Base-by-base conservation (phyloP, 2,797 vertebrate species). In the Heterohyrax brucei region DNA sequence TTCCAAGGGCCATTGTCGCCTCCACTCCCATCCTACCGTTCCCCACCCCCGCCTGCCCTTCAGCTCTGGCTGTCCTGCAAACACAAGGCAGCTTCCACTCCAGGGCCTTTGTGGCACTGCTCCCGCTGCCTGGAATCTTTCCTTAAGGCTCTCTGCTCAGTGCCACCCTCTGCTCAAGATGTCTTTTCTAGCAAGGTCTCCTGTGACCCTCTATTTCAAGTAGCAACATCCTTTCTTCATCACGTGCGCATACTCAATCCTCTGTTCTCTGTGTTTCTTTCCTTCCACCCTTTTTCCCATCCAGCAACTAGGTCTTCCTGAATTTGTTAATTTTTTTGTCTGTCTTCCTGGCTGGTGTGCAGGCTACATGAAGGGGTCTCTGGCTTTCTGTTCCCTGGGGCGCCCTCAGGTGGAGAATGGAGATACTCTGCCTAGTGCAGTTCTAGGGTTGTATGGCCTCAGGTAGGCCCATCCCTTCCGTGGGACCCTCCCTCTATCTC, bases 291-390 rank as follows among this genome's bases (percentile, higher is more conserved):
- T 1, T 21, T 8, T 9, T 7, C 44, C 26, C 1, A 1, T 1
- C 0, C 1, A 5, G 12, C 2, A 5, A 64, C 44, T 8, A 0
- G 24, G 24, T 0, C 0, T 39, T 30, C 24, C 72, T 7, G 0
- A 10, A 39, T 44, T 24, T 3, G 0, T 2, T 0, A 3, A 6
- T 64, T 4, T 9, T 10, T 3, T 10, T 26, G 0, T 22, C 30
- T 0, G 1, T 5, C 16, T 16, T 19, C 61, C 70, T 28, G 0
- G 10, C 44, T 2, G 21, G 18, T 0, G n/a, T 3, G 26, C 66
- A 7, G 39, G 18, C 30, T 19, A 53, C 1, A 21, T 22, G 18
- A 61, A 8, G 59, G 53, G 53, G 13, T 56, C n/a, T 4, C 33
- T 26, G 16, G 0, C 18, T 1, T 7, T 10, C 75, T 79, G 91